Evolutionary conservation across 2,888 invertebrate genomes (phyloP).

Genomic region (Polyommatus iphigenia): DNA sequence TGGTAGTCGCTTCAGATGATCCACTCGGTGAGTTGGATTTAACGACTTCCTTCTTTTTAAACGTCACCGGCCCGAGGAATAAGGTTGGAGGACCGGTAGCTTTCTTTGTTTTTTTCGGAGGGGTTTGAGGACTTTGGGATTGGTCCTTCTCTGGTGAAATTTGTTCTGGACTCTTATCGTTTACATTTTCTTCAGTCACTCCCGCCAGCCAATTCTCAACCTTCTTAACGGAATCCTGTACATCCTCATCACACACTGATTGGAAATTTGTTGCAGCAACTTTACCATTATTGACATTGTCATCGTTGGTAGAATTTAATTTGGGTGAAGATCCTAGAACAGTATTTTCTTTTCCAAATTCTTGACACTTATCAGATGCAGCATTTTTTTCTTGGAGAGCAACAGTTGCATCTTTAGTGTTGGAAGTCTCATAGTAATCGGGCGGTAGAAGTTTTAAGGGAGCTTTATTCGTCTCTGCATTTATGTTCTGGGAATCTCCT

Average conservation of each 20-base stretch:
- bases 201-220: conserved; percentile 44
- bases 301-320: background rate
- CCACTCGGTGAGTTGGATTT: conserved; percentile 37
- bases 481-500: background rate
- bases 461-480: conserved; percentile 23
- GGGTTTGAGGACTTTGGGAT: background rate
- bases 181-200: background rate
- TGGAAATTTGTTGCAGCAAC: background rate
- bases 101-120: background rate
- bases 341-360: background rate
- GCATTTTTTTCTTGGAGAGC: conserved; percentile 7
- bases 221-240: conserved; percentile 43
- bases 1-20: conserved; percentile 31
- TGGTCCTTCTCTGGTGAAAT: background rate
- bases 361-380: background rate
- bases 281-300: background rate
- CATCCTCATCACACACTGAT: conserved; percentile 26
- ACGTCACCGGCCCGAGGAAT: conserved; percentile 43
- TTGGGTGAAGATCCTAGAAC: background rate
- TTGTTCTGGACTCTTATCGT: background rate
- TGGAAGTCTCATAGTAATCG: conserved; percentile 47
- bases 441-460: conserved; percentile 53
- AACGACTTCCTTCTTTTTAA: conserved; percentile 40
- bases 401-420: background rate
- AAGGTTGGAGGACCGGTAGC: background rate